Evolutionary conservation across 2,888 invertebrate genomes (phyloP).

Genomic region (Ornithoptera priamus): DNA sequence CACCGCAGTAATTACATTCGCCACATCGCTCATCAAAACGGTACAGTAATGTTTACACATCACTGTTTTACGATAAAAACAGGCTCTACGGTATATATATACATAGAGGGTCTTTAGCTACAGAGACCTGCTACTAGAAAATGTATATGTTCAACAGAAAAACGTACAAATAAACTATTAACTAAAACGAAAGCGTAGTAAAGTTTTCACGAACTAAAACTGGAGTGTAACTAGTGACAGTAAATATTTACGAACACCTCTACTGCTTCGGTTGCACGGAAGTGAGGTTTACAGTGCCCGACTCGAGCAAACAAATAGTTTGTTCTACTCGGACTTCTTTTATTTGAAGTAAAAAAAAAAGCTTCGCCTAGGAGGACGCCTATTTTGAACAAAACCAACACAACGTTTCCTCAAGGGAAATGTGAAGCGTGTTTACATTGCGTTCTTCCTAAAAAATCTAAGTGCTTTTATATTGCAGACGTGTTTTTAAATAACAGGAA

Average conservation of each 20-base stretch:
- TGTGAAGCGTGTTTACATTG: not conserved
- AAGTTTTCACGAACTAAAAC: not conserved
- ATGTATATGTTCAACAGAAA: no score
- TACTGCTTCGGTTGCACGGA: slow-evolving; percentile 1
- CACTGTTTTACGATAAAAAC: no score
- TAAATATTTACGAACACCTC: slow-evolving; percentile 9
- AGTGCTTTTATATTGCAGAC: not conserved
- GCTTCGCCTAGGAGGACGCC: not conserved
- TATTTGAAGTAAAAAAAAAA: slow-evolving; percentile 1
- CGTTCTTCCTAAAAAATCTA: not conserved
- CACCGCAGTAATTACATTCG: no score
- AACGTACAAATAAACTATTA: not conserved
- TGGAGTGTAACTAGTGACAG: not conserved
- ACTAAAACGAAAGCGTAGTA: not conserved
- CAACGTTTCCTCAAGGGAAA: not conserved
- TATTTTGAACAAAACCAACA: not conserved
- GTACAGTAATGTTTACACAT: no score
- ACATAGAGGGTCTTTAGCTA: no score
- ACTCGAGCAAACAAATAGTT: slow-evolving; percentile 2
- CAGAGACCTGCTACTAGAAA: no score
- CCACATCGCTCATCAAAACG: no score
- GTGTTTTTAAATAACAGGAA: not conserved
- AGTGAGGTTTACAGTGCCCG: slow-evolving; percentile 3
- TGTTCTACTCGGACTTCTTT: slow-evolving; percentile 5
- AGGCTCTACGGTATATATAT: no score